Base-by-base conservation (phyloP, 2,797 vertebrate genomes). In the Gallinago solitaria region DNA sequence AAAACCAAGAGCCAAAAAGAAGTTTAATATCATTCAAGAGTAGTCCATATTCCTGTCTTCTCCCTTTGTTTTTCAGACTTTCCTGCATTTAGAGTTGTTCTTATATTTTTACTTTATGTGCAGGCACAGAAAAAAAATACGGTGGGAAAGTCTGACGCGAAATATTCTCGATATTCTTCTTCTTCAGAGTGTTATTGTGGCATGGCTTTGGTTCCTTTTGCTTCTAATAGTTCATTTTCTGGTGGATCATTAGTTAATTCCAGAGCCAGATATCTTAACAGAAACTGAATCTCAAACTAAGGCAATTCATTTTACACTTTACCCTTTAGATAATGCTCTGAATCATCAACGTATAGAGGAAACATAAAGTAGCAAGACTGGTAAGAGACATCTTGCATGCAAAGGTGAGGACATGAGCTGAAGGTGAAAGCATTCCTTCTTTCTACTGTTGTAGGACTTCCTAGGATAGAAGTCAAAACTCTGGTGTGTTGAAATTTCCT, bases 401-500 rank as follows among this genome's bases (percentile, higher is more conserved):
- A 73, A 73, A 91, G 70, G 30, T 73, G 89, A 94, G 54, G n/a
- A 71, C 45, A 30, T 87, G 61, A 87, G 92, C 71, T 96, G 79
- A 90, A 83, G 73, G 82, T 83, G 78, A 43, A 78, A 67, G 79
- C 1, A 4, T 76, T 89, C 27, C 32, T 90, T 43, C 65, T 92
- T 79, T 91, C 54, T 85, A 10, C 81, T 27, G 33, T 86, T 74
- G 39, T 84, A 61, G 63, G 74, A 65, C 70, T 90, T 87, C 50
- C n/a, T 79, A 83, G 53, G 84, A 79, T 41, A 89, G 82, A 84
- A 92, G 32, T 78, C 80, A 80, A 63, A 65, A 87, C 32, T 71
- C 68, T 95, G 68, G 73, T 47, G 53, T 94, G 83, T 59, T 85
- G 78, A 96, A 89, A 94, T 87, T 92, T 97, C 73, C 77, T 81